Conservation (phyloP, 2,888 invertebrate genomes). For the Barypeithes pellucidus region DNA sequence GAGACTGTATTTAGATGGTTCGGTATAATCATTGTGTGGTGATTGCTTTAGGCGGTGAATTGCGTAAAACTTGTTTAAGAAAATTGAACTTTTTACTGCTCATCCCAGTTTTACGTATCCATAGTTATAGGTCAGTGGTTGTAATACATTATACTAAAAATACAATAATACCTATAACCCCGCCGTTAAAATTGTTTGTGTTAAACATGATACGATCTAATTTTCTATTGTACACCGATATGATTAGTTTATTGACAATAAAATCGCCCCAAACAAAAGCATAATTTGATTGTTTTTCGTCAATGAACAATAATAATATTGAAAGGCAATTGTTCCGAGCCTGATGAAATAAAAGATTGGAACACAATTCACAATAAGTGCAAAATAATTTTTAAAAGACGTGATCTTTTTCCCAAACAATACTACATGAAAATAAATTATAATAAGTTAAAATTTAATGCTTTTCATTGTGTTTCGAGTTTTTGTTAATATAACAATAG, state of each 20-base stretch:
- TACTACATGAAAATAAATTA: constrained; percentile 51
- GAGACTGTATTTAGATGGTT: neutral
- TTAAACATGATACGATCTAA: neutral
- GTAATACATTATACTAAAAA: too few species aligned
- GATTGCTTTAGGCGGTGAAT: neutral
- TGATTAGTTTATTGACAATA: constrained; percentile 18
- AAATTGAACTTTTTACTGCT: too few species aligned
- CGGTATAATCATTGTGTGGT: neutral
- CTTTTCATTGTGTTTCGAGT: constrained; percentile 42
- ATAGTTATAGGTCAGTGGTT: too few species aligned
- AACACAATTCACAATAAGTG: constrained; percentile 51
- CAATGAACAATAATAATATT: constrained; percentile 43
- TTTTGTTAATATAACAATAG: constrained; percentile 48
- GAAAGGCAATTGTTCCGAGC: constrained; percentile 43
- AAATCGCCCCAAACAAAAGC: constrained; percentile 15
- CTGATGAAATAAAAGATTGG: constrained; percentile 41
- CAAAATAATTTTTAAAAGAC: constrained; percentile 52
- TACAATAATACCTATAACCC: neutral
- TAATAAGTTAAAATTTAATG: constrained; percentile 52
- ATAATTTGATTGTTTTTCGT: constrained; percentile 26
- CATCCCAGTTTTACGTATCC: too few species aligned
- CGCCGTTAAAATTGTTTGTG: constrained; percentile 6
- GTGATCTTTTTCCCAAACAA: constrained; percentile 46
- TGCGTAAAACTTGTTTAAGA: neutral
- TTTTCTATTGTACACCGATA: constrained; percentile 29